Conservation (phyloP, 1,140 invertebrate species). For the Polypedilum pembai region DNA sequence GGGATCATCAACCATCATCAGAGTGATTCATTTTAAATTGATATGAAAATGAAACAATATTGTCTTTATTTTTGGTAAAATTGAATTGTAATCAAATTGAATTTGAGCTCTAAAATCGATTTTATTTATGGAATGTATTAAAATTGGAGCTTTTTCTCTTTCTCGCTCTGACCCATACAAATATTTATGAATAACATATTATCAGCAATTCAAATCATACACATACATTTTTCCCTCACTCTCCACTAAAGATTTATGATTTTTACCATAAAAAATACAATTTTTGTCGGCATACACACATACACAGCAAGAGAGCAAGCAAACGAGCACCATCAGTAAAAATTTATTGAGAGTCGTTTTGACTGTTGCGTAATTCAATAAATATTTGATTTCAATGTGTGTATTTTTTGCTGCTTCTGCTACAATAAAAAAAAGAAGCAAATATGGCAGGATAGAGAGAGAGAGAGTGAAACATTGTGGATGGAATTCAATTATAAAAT, state of each 20-base stretch:
- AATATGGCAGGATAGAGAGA: neutral
- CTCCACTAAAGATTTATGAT: neutral
- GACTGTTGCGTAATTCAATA: conserved; percentile 25
- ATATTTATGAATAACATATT: too few relatives aligned
- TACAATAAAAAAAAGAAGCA: neutral
- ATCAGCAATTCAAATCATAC: neutral
- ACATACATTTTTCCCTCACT: neutral
- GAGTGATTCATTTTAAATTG: neutral
- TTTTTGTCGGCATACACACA: too few relatives aligned
- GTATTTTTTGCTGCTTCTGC: neutral
- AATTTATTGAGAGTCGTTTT: conserved; percentile 11
- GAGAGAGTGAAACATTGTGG: neutral
- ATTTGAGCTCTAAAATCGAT: too few relatives aligned
- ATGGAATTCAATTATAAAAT: conserved; percentile 25
- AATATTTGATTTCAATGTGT: conserved; percentile 21
- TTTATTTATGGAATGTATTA: too few relatives aligned
- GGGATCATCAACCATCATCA: neutral
- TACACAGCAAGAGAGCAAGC: neutral
- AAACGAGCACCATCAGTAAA: neutral
- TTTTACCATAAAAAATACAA: neutral
- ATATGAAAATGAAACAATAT: neutral
- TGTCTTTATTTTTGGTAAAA: conserved; percentile 3
- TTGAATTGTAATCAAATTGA: conserved; percentile 19
- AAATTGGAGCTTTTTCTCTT: too few relatives aligned
- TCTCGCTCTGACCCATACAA: too few relatives aligned